These are phyloP conservation scores for Patiria pectinifera DNA, from an alignment of 53 echinoderm and acorn worm species.

Conservation along the genomic window DNA sequence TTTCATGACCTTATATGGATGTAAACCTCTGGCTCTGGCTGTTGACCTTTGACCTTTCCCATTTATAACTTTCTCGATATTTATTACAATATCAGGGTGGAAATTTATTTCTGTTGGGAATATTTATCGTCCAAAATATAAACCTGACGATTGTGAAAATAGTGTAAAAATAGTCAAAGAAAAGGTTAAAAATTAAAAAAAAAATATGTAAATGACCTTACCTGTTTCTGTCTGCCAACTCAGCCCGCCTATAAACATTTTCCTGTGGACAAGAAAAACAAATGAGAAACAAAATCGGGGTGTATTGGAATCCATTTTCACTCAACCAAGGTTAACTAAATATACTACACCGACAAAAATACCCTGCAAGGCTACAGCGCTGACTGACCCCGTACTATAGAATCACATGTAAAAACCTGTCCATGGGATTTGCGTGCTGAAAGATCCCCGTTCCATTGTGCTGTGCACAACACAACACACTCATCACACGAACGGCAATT, in stretches of 20 bases:
- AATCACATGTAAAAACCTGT: slow-evolving; percentile 10
- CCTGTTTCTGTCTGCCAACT: slow-evolving; percentile 98
- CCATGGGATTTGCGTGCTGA: slow-evolving; percentile 35
- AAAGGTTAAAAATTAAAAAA: neutral
- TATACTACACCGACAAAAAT: neutral
- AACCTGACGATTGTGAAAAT: too few relatives aligned
- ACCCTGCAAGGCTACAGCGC: neutral
- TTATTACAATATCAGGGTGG: neutral
- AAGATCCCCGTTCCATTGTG: slow-evolving; percentile 54
- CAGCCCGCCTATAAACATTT: slow-evolving; percentile 99
- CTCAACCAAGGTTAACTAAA: slow-evolving; percentile 32
- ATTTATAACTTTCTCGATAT: neutral
- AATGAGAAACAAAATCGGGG: neutral
- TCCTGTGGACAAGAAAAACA: slow-evolving; percentile 77
- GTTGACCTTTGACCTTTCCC: neutral
- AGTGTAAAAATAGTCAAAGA: neutral
- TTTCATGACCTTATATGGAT: neutral
- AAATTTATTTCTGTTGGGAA: neutral
- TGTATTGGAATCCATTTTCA: slow-evolving; percentile 11
- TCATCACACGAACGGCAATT: neutral
- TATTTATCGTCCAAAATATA: neutral
- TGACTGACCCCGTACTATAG: neutral
- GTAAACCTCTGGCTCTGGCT: too few relatives aligned
- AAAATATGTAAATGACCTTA: slow-evolving; percentile 59
- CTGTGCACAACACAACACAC: neutral